These are phyloP conservation scores for Anolis apletophallus DNA, from an alignment of 2,797 vertebrate species.

Conservation along the genomic window DNA sequence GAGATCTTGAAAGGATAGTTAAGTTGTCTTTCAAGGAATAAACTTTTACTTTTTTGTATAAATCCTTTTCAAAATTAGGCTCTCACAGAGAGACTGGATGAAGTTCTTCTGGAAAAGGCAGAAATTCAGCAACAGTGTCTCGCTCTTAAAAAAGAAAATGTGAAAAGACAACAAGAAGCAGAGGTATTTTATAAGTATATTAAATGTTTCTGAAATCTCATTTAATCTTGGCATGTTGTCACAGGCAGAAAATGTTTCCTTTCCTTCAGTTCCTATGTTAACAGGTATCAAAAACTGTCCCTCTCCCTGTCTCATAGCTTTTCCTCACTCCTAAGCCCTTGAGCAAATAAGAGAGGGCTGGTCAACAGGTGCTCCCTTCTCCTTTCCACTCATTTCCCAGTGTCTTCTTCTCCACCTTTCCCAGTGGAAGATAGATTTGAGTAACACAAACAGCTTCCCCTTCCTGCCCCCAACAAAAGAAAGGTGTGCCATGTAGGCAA, in stretches of 20 bases:
- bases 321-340: no score
- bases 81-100: constrained; percentile 89
- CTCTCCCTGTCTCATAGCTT: not conserved
- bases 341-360: no score
- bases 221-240: not conserved
- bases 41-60: not conserved
- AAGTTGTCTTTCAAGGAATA: not conserved
- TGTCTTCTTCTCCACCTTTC: no score
- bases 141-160: constrained; percentile 86
- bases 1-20: not conserved
- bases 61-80: constrained; percentile 80
- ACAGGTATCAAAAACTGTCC: not conserved
- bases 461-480: no score
- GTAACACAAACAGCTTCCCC: no score
- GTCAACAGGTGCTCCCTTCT: no score
- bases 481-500: no score
- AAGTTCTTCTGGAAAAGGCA: constrained; percentile 92
- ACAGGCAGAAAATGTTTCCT: not conserved
- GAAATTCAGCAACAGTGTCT: constrained; percentile 89
- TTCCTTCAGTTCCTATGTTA: not conserved
- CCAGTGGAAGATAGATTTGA: no score
- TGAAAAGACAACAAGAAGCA: constrained; percentile 82
- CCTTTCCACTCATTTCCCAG: no score
- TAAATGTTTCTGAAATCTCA: not conserved
- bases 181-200: constrained; percentile 78